Percentiles rank a stretch among this genome's conserved stretches.
Conservation (phyloP, 2,888 invertebrate genomes). For the Tupiocoris notatus region DNA sequence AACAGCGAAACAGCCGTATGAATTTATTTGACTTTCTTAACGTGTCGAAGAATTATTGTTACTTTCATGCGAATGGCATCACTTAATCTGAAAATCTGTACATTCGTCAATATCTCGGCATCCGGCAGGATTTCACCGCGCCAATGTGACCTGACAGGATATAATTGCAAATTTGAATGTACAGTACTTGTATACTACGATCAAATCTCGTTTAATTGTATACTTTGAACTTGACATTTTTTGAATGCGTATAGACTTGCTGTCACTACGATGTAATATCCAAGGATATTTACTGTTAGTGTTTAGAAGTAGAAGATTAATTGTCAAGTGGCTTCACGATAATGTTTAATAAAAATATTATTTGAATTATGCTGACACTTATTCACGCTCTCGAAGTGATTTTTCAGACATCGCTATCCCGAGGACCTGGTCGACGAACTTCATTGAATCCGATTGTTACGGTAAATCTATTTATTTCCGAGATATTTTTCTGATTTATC, state of each 20-base stretch:
- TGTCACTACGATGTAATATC: slow-evolving; percentile 21
- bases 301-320: slow-evolving; percentile 34
- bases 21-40: too few relatives aligned
- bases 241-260: slow-evolving; percentile 19
- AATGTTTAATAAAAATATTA: slow-evolving; percentile 46
- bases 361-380: slow-evolving; percentile 17
- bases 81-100: background rate
- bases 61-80: too few relatives aligned
- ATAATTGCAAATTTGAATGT: slow-evolving; percentile 17
- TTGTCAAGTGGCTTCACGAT: slow-evolving; percentile 45
- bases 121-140: background rate
- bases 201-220: slow-evolving; percentile 5
- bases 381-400: background rate
- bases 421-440: too few relatives aligned
- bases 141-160: background rate
- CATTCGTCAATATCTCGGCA: background rate
- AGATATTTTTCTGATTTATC: too few relatives aligned
- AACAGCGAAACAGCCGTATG: too few relatives aligned
- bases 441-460: too few relatives aligned
- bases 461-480: too few relatives aligned
- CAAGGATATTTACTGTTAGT: slow-evolving; percentile 25
- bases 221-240: background rate
- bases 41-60: too few relatives aligned
- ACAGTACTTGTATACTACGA: slow-evolving; percentile 14
- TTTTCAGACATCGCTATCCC: background rate